Percentiles rank a stretch among this genome's conserved stretches.
Evolutionary conservation across 35 echinoderm and acorn worm species (phyloP).

Genomic region (Lytechinus variegatus): DNA sequence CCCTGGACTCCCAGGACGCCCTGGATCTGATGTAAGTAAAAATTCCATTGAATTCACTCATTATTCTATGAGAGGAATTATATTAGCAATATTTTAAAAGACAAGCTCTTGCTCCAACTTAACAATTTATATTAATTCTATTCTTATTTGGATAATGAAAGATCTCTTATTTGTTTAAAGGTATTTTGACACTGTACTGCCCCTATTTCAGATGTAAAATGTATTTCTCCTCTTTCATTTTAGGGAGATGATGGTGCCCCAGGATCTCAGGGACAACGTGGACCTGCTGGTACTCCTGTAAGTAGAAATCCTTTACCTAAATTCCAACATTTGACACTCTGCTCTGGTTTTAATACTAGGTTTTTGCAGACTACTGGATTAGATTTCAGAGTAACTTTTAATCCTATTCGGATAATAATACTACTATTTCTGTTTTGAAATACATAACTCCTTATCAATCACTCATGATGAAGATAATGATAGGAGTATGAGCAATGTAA

Average conservation of each 20-base stretch:
- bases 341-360: too few species aligned
- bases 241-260: conserved; percentile 78
- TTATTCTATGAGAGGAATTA: too few species aligned
- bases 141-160: background rate
- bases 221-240: background rate
- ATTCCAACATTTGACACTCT: too few species aligned
- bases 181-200: background rate
- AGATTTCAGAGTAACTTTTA: too few species aligned
- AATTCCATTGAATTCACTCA: too few species aligned
- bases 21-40: conserved; percentile 44
- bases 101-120: too few species aligned
- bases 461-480: background rate
- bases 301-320: background rate
- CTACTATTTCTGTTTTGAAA: too few species aligned
- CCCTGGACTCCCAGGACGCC: conserved; percentile 53
- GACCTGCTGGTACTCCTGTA: conserved; percentile 27
- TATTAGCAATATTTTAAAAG: too few species aligned
- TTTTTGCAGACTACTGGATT: too few species aligned
- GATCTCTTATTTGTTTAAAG: background rate
- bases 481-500: background rate
- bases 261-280: conserved; percentile 67
- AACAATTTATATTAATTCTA: background rate
- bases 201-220: background rate
- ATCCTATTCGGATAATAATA: too few species aligned
- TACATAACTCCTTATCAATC: too few species aligned